A percentile compares a stretch with the other conserved stretches of the same genome.
phyloP scores from a whole-genome alignment of 2,888 invertebrate genomes.

The Volucella inflata region DNA sequence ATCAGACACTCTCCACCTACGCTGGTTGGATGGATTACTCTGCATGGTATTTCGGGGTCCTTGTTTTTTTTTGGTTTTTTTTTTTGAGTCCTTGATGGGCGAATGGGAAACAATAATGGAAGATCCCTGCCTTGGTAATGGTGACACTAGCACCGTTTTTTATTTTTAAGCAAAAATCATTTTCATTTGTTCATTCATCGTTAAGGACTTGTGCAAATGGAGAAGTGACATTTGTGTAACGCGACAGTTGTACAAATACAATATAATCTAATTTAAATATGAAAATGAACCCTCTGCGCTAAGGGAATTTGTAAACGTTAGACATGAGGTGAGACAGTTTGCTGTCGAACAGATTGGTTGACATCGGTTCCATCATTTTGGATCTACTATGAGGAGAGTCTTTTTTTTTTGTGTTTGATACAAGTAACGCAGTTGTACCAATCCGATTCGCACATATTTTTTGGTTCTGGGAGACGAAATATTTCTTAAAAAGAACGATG shows the following conservation, averaged over 20 bases:
- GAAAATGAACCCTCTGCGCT: neutral
- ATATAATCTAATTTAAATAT: constrained; percentile 5
- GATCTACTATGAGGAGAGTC: no score
- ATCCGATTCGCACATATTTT: no score
- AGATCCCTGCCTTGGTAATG: constrained; percentile 2
- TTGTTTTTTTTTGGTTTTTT: constrained; percentile 7
- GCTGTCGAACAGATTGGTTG: no score
- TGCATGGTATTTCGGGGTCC: constrained; percentile 29
- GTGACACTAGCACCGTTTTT: no score
- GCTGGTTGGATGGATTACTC: neutral
- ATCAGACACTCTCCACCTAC: neutral
- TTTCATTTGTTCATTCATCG: neutral
- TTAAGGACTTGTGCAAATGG: neutral
- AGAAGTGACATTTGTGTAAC: neutral
- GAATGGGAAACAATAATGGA: neutral
- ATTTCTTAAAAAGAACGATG: no score
- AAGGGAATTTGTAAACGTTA: no score
- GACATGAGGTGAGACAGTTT: no score
- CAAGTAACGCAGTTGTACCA: no score
- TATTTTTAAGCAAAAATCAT: neutral
- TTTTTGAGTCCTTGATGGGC: neutral
- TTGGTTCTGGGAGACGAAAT: no score
- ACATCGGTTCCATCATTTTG: no score
- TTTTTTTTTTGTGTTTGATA: no score
- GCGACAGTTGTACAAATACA: neutral